Conservation (phyloP, 2,797 vertebrate genomes). For the Brachymystax lenok region DNA sequence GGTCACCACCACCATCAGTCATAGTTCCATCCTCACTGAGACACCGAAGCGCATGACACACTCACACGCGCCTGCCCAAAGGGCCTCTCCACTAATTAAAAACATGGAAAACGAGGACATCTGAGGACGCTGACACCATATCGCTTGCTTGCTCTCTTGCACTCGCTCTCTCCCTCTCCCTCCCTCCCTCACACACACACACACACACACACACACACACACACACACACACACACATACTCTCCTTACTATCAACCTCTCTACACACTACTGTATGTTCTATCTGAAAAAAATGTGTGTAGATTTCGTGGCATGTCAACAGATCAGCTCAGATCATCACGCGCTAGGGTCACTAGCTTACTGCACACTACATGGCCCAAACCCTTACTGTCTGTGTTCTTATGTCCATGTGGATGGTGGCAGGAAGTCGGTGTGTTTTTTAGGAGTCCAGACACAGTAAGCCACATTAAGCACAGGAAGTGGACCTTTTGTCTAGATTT, state of each 20-base stretch:
- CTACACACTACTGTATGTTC: background rate
- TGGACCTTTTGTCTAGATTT: background rate
- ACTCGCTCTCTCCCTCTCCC: background rate
- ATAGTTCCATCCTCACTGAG: slow-evolving; percentile 45
- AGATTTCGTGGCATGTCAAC: background rate
- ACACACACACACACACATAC: background rate
- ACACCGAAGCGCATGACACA: slow-evolving; percentile 36
- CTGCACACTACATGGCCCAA: background rate
- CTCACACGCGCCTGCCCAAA: background rate
- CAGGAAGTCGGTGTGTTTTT: background rate
- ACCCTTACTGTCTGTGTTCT: background rate
- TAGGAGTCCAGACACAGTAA: background rate
- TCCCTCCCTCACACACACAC: background rate
- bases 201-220: no score
- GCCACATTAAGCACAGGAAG: background rate
- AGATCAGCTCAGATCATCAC: background rate
- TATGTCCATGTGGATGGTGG: background rate
- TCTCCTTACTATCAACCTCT: background rate
- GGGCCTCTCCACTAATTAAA: background rate
- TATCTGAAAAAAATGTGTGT: background rate
- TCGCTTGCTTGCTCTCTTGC: background rate
- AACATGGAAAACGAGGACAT: background rate
- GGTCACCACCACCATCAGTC: slow-evolving; percentile 69
- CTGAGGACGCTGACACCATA: background rate
- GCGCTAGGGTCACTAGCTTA: background rate